Percentiles rank a stretch among this genome's conserved stretches.
Conservation (phyloP, 2,797 vertebrate species). For the Parotocinclus haroldoi region DNA sequence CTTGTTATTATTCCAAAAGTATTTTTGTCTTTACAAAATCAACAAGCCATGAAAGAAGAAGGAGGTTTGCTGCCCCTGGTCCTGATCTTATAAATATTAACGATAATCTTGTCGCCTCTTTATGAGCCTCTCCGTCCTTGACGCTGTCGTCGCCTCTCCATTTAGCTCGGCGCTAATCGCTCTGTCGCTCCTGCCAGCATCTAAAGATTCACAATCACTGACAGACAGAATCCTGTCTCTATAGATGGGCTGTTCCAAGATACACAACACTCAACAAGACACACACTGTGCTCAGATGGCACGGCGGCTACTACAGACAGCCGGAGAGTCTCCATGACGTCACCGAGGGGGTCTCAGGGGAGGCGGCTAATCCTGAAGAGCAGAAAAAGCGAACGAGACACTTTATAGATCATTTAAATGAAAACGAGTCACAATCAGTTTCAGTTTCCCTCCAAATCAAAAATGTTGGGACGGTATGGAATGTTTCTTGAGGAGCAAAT, state of each 20-base stretch:
- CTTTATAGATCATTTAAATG: conserved; percentile 1
- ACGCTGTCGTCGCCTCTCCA: conserved; percentile 20
- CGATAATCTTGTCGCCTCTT: background rate
- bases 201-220: background rate
- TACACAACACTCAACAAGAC: conserved; percentile 1
- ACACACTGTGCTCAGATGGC: background rate
- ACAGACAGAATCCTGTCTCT: conserved; percentile 17
- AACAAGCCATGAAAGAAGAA: background rate
- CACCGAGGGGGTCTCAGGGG: conserved; percentile 21
- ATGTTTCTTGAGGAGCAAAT: too few relatives aligned
- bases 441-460: too few relatives aligned
- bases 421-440: too few relatives aligned
- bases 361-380: conserved; percentile 21
- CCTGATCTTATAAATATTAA: conserved; percentile 11
- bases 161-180: conserved; percentile 17
- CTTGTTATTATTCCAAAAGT: too few relatives aligned
- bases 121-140: background rate
- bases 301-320: conserved; percentile 11
- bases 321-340: conserved; percentile 27
- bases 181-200: background rate
- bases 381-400: background rate
- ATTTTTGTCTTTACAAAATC: too few relatives aligned
- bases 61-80: too few relatives aligned
- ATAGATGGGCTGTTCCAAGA: conserved; percentile 17
- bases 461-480: too few relatives aligned